A percentile compares a stretch with the other conserved stretches of the same genome.
These are phyloP conservation scores for Haplotaxodon microlepis DNA, from an alignment of 2,113 vertebrate genomes.

Conservation along the genomic window DNA sequence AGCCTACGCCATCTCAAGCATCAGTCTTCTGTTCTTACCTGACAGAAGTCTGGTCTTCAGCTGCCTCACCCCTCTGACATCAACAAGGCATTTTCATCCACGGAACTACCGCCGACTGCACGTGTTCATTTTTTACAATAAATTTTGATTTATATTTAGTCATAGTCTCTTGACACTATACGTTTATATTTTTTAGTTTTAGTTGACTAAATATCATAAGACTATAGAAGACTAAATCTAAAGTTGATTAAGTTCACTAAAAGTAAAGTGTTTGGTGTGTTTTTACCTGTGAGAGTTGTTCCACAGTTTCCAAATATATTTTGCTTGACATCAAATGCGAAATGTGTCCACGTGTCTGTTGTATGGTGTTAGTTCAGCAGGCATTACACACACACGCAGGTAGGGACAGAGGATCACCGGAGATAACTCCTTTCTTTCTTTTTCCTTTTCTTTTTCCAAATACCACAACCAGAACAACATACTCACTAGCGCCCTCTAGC, in stretches of 20 bases:
- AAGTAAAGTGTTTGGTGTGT: neutral
- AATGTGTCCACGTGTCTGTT: neutral
- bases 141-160: neutral
- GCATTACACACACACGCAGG: no score
- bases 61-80: neutral
- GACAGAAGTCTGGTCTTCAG: neutral
- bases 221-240: rapidly evolving
- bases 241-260: neutral
- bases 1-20: rapidly evolving
- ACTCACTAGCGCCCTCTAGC: no score
- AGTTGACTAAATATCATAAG: neutral
- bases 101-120: neutral
- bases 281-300: neutral
- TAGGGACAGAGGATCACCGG: no score
- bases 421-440: no score
- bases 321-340: rapidly evolving
- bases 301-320: neutral
- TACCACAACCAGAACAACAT: no score
- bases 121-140: rapidly evolving
- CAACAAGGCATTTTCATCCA: neutral
- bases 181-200: rapidly evolving
- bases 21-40: neutral
- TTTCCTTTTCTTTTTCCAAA: no score
- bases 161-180: neutral
- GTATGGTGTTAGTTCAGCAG: no score